Evolutionary conservation across 2,797 vertebrate genomes (phyloP).

Genomic region (Meriones psammophilus): DNA sequence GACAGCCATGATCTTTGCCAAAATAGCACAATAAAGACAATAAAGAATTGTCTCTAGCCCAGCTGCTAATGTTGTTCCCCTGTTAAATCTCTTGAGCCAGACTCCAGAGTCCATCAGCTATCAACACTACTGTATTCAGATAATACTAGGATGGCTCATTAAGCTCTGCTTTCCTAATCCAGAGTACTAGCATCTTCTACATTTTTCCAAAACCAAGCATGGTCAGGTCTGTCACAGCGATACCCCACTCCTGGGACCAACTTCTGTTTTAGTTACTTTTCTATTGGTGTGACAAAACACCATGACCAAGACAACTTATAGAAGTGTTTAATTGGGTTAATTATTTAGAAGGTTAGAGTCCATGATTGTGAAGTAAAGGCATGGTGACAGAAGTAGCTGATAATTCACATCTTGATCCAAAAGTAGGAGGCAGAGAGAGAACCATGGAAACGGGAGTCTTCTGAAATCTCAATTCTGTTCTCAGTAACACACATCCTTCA

Average conservation of each 20-base stretch:
- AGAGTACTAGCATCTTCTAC: background rate
- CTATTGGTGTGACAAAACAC: background rate
- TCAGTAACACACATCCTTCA: too few species aligned
- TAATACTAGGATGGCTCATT: background rate
- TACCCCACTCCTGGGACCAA: background rate
- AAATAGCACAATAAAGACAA: background rate
- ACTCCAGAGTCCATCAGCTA: background rate
- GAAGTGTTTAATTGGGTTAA: background rate
- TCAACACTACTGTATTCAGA: background rate
- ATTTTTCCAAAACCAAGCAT: background rate
- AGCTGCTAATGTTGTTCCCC: background rate
- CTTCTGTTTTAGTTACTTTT: background rate
- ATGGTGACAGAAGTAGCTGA: too few species aligned
- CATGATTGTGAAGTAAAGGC: background rate
- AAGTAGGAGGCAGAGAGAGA: too few species aligned
- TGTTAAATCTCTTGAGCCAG: background rate
- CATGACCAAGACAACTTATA: background rate
- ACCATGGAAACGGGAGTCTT: too few species aligned
- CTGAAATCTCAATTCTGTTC: too few species aligned
- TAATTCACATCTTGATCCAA: too few species aligned
- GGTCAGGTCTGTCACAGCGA: background rate
- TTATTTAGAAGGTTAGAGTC: background rate
- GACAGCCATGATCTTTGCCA: background rate
- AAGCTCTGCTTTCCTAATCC: background rate
- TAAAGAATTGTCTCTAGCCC: background rate